Base-by-base conservation (phyloP, 92 coral and sea anemone species). In the Palythoa grandis region DNA sequence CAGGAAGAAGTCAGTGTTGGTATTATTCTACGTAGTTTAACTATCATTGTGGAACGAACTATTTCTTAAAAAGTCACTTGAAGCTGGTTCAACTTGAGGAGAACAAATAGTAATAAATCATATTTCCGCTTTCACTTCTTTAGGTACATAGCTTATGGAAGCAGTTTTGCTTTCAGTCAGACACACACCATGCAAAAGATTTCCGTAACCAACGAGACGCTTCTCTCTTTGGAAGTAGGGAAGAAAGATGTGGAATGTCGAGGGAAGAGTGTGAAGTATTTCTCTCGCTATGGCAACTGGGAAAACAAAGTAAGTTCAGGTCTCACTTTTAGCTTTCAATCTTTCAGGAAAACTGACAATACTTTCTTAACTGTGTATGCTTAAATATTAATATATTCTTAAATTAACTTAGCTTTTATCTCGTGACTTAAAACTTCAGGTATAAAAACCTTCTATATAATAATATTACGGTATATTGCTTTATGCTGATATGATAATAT, bases 241-340 rank as follows among this genome's bases (percentile, higher is more conserved):
- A 80, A 66, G 13, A 23, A 48, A 12, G 75, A 66, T n/a, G 85
- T 80, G 70, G 22, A 25, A 23, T 80, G 85, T 13, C 72, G 17
- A 13, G 85, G 85, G 1, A 48, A n/a, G 7, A 80, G 15, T 66
- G 75, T 80, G 24, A 80, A 80, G 43, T 80, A 80, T 25, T 80
- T 80, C 74, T 80, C 85, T 22, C 85, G 85, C 20, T 66, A 66
- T 66, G 85, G 35, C 48, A 15, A 80, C 58, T 80, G 56, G 74
- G 75, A 80, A 48, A 70, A 80, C 0, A 80, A 17, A 70, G 85
- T 80, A 8, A 47, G 85, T 74, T 38, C 3, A 71, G 35, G 7
- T 16, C 20, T 3, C 65, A 2, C 22, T 56, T 56, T 16, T 16
- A 12, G 61, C 50, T 40, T 70, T 29, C 11, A 17, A n/a, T n/a